These are phyloP conservation scores for Brenthis hecate DNA, from an alignment of 2,888 invertebrate genomes.

Conservation along the genomic window DNA sequence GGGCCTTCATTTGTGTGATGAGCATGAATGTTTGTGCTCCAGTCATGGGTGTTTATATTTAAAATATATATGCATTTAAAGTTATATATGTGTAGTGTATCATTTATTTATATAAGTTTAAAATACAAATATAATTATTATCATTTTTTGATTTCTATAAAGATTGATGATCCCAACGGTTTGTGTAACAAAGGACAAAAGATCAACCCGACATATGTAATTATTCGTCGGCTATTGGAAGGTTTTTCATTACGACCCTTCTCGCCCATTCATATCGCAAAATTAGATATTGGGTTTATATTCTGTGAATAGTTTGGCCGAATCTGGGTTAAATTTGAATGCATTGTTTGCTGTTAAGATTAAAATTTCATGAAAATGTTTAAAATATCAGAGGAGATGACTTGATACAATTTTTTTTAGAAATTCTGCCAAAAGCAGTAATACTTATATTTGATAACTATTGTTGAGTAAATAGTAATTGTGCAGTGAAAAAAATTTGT, in stretches of 20 bases:
- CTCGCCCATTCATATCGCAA: constrained; percentile 54
- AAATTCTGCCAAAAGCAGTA: no score
- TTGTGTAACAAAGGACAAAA: constrained; percentile 14
- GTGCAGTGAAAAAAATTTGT: no score
- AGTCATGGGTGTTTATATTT: no score
- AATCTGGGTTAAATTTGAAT: constrained; percentile 8
- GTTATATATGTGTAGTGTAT: no score
- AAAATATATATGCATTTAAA: no score
- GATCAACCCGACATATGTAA: constrained; percentile 17
- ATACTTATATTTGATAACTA: no score
- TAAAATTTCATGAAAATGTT: constrained; percentile 1
- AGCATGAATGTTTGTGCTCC: no score
- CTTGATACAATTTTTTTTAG: no score
- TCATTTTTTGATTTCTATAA: neutral
- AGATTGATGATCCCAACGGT: constrained; percentile 2
- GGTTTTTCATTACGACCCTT: constrained; percentile 42
- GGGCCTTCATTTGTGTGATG: no score
- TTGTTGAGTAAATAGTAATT: no score
- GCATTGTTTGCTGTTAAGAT: neutral
- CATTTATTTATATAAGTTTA: no score
- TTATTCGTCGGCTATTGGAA: constrained; percentile 29
- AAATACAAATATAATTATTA: no score
- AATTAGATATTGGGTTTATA: constrained; percentile 53
- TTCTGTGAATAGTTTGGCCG: constrained; percentile 34
- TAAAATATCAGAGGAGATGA: neutral